Base-by-base conservation (phyloP, 2,113 vertebrate genomes). In the Collichthys lucidus region DNA sequence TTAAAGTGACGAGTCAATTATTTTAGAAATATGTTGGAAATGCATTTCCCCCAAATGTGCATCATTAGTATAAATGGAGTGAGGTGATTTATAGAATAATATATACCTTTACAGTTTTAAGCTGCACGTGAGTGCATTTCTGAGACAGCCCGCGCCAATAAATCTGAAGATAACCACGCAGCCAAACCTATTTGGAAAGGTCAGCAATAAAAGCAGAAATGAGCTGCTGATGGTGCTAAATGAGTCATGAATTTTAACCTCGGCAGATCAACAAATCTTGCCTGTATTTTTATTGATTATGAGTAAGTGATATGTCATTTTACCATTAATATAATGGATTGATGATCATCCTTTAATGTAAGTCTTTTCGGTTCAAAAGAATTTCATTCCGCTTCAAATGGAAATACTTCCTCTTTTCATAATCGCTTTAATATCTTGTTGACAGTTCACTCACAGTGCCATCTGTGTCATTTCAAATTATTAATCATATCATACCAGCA, bases 121-220 rank as follows among this genome's bases (percentile, higher is more conserved):
- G 67, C 77, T 47, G 12, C 16, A 49, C 49, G 6, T 73, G 71
- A 71, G 56, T 73, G 83, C 82, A 76, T 84, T 82, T 76, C 19
- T 20, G 12, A 46, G 9, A 62, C 70, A 49, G 65, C 59, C 68
- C 56, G 78, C 68, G 60, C 50, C 35, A 65, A 59, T 74, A 85
- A 83, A 88, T 88, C 12, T 74, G 9, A 74, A 47, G 52, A 68
- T 59, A 79, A 77, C 60, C 44, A 63, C 9, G 68, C 40, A 56
- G 42, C 56, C n/a, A 42, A 63, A 61, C 53, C 52, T 11, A 31
- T 70, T 84, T 79, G 63, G 3, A 85, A 79, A 85, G 71, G 72
- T 87, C 86, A 87, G 64, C 71, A 66, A 42, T 35, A 52, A 80
- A 61, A 80, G 61, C 67, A 72, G 59, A 82, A 66, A 83, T 82